Conservation (phyloP, 2,888 invertebrate genomes). For the Gastracanthus pulcherrimus region DNA sequence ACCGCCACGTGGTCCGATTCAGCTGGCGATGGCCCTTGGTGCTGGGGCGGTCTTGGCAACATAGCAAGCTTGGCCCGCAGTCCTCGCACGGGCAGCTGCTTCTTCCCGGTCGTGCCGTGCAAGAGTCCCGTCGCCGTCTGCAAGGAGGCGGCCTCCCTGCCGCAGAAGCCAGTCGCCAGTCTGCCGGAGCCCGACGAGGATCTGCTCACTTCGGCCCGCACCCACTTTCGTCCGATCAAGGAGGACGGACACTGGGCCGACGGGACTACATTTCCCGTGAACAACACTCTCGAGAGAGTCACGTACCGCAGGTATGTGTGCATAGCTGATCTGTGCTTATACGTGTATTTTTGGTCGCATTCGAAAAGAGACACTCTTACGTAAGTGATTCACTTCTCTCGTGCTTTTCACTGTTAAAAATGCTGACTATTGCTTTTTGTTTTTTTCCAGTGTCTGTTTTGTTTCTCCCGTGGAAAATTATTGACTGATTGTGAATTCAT, state of each 20-base stretch:
- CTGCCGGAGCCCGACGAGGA: conserved; percentile 81
- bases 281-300: conserved; percentile 81
- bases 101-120: conserved; percentile 80
- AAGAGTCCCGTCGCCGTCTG: conserved; percentile 66
- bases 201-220: conserved; percentile 86
- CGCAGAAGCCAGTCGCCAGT: conserved; percentile 34
- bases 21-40: conserved; percentile 75
- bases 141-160: conserved; percentile 63
- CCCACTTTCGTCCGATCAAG: conserved; percentile 91
- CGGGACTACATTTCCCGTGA: conserved; percentile 86
- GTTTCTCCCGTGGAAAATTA: too few relatives aligned
- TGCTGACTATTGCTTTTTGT: not conserved
- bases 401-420: not conserved
- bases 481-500: too few relatives aligned
- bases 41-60: conserved; percentile 77
- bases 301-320: conserved; percentile 79
- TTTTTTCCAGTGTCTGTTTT: not conserved
- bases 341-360: too few relatives aligned
- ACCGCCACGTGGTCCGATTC: conserved; percentile 73
- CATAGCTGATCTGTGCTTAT: too few relatives aligned
- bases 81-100: conserved; percentile 80
- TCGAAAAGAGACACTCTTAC: too few relatives aligned
- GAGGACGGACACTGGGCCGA: conserved; percentile 82
- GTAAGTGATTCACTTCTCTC: too few relatives aligned
- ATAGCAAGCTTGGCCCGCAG: conserved; percentile 82